Percentiles rank a stretch among this genome's conserved stretches.
These are phyloP conservation scores for Melieria crassipennis DNA, from an alignment of 2,888 invertebrate genomes.

Conservation along the genomic window DNA sequence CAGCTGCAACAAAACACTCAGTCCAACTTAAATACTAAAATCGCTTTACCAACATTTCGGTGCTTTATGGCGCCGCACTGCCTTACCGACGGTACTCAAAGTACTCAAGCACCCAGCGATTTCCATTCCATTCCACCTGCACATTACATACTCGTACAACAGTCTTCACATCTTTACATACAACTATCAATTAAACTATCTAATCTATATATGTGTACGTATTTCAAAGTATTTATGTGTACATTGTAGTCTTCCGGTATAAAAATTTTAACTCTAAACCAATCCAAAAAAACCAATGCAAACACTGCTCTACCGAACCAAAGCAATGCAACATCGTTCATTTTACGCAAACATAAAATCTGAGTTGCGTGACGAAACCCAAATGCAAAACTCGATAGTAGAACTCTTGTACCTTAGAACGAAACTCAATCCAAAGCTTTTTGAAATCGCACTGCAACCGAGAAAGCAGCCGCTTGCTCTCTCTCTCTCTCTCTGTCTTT, in stretches of 20 bases:
- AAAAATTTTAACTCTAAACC: not conserved
- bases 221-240: conserved; percentile 10
- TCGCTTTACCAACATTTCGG: too few relatives aligned
- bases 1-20: too few relatives aligned
- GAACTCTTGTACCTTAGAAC: conserved; percentile 29
- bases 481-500: too few relatives aligned
- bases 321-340: not conserved
- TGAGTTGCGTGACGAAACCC: too few relatives aligned
- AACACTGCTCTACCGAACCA: not conserved
- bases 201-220: conserved; percentile 1
- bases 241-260: conserved; percentile 26
- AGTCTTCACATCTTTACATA: not conserved
- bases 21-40: too few relatives aligned
- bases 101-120: too few relatives aligned
- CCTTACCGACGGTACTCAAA: too few relatives aligned
- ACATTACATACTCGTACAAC: too few relatives aligned
- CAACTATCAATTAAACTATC: conserved; percentile 6
- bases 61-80: too few relatives aligned
- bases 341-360: too few relatives aligned
- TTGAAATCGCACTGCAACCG: not conserved
- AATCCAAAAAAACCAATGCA: conserved; percentile 8
- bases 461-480: too few relatives aligned
- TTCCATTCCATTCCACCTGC: too few relatives aligned
- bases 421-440: conserved; percentile 29
- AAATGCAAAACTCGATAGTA: not conserved